A percentile compares a stretch with the other conserved stretches of the same genome.
Conservation (phyloP, 2,888 invertebrate species). For the Pimpla rufipes region DNA sequence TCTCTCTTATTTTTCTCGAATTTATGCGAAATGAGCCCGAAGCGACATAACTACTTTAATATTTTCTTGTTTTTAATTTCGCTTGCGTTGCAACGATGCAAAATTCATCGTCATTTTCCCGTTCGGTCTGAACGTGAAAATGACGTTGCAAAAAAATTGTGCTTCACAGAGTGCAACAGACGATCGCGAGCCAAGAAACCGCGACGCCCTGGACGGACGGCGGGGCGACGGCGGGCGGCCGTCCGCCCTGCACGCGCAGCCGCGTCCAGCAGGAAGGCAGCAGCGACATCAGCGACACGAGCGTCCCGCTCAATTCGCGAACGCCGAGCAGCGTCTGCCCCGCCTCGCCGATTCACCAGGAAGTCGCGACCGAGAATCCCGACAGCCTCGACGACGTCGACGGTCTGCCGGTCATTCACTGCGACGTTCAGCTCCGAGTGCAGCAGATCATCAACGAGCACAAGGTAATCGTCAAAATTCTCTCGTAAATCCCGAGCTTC, state of each 20-base stretch:
- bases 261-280: constrained; percentile 80
- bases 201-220: constrained; percentile 75
- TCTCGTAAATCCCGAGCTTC: neutral
- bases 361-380: constrained; percentile 79
- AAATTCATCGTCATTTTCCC: too few relatives aligned
- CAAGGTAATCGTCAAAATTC: constrained; percentile 87
- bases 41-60: too few relatives aligned
- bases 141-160: too few relatives aligned
- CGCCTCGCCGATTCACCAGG: constrained; percentile 87
- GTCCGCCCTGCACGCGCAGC: constrained; percentile 76
- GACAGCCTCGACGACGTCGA: constrained; percentile 89
- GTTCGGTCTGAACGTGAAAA: constrained; percentile 14
- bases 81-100: too few relatives aligned
- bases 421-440: constrained; percentile 91
- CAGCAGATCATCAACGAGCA: constrained; percentile 93
- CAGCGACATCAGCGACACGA: constrained; percentile 82
- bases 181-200: constrained; percentile 73
- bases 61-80: too few relatives aligned
- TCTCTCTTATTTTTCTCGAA: too few relatives aligned
- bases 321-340: constrained; percentile 88
- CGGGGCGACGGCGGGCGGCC: constrained; percentile 65
- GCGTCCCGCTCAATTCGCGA: constrained; percentile 86
- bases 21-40: too few relatives aligned
- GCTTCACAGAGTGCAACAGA: constrained; percentile 74
- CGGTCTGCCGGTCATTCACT: constrained; percentile 90